Base-by-base conservation (phyloP, 2,888 invertebrate genomes). In the Caenorhabditis sulstoni region DNA sequence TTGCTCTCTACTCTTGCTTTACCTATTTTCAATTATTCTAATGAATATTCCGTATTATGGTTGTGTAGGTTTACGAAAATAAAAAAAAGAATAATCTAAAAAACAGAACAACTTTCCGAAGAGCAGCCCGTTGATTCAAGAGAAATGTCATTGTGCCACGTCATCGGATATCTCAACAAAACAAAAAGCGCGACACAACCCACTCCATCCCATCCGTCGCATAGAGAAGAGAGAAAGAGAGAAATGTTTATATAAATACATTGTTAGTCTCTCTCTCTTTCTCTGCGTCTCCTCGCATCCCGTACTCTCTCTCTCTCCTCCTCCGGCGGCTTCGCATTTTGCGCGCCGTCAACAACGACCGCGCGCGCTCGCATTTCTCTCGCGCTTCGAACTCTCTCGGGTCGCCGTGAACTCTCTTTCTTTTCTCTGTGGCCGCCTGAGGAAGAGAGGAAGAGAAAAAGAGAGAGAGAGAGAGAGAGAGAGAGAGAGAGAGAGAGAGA, bases 221-320 rank as follows among this genome's bases (percentile, higher is more conserved):
- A 47, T 16, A 47, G 47, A 16, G 9, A n/a, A 16, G 5, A 41
- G 41, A 8, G 47, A 47, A 11, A 7, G 23, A 68, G 45, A 53
- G 45, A 61, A 61, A 61, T 59, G 52, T 68, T 70, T 70, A 62
- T 61, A 70, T 68, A 68, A 68, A 68, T 68, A 70, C 61, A 70
- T 61, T 52, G 70, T 61, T 61, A 70, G n/a, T 8, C 5, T 64
- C 64, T 29, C 50, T 29, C 14, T 52, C 65, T 52, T 12, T 39
- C 41, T 41, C 45, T 76, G 41, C 41, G 20, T 59, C 59, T 59
- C 55, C 49, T 23, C 53, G 29, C 45, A 62, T 52, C 65, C 41
- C 58, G 52, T 45, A 20, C 39, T 50, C 23, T 64, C 66, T 70
- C 20, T 49, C 29, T 71, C 23, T 53, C 55, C 57, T 74, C 64